Percentiles rank a stretch among this genome's conserved stretches.
Conservation (phyloP, 2,797 vertebrate genomes). For the Myioborus miniatus region DNA sequence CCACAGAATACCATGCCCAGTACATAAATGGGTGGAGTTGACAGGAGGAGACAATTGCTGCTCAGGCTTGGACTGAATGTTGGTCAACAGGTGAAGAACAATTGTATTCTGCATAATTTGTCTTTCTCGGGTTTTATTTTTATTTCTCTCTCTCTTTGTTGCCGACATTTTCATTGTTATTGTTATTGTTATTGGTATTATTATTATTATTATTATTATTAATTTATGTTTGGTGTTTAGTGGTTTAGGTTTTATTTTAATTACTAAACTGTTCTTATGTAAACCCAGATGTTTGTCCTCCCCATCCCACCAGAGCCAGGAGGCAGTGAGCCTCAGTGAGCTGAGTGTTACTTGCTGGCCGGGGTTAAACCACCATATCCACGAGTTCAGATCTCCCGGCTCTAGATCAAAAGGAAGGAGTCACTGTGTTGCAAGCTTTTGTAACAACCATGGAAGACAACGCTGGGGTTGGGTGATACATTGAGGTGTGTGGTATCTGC, state of each 20-base stretch:
- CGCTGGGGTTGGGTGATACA: not conserved
- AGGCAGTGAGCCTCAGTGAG: fast-evolving
- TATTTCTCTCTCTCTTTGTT: not conserved
- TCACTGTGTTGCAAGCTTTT: not conserved
- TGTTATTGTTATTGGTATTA: too few species aligned
- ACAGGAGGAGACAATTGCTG: not conserved
- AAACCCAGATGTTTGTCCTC: not conserved
- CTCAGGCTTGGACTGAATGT: not conserved
- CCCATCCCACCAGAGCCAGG: fast-evolving
- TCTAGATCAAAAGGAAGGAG: not conserved
- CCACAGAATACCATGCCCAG: not conserved
- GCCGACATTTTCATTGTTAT: not conserved
- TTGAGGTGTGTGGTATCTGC: fast-evolving
- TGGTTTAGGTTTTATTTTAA: not conserved
- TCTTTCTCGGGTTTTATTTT: not conserved
- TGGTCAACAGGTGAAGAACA: not conserved
- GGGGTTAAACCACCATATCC: not conserved
- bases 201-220: too few species aligned
- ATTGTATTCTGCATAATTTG: not conserved
- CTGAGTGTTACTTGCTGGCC: not conserved
- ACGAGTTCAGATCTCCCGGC: not conserved
- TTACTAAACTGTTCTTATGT: not conserved
- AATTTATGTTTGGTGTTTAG: not conserved
- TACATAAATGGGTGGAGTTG: not conserved
- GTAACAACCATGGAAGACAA: not conserved